phyloP scores from a whole-genome alignment of 2,888 invertebrate species.

The Caprella mutica region DNA sequence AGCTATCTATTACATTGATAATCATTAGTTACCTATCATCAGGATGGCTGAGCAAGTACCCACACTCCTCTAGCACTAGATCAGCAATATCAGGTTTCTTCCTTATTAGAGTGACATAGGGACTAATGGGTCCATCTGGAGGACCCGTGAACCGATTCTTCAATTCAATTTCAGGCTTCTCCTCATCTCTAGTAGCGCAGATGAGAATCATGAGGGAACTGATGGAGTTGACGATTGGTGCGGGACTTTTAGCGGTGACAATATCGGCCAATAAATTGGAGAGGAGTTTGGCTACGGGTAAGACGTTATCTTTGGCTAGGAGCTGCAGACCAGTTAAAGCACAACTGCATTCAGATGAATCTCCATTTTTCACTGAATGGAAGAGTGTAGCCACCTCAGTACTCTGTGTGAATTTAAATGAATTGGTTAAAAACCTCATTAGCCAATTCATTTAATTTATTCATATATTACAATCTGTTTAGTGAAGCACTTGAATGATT shows the following conservation, averaged over 20 bases:
- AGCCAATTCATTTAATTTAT: too few species aligned
- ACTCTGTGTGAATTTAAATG: not conserved
- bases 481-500: too few species aligned
- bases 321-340: not conserved
- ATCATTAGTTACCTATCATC: slow-evolving; percentile 17
- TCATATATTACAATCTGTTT: too few species aligned
- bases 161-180: not conserved
- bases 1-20: too few species aligned
- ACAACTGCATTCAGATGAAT: not conserved
- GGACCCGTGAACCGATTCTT: slow-evolving; percentile 25
- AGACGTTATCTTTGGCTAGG: not conserved
- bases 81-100: slow-evolving; percentile 22
- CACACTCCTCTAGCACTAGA: slow-evolving; percentile 22
- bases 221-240: not conserved
- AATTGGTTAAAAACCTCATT: not conserved
- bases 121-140: slow-evolving; percentile 23
- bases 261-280: slow-evolving; percentile 8
- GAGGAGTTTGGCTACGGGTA: not conserved
- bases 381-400: not conserved
- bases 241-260: not conserved
- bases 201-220: slow-evolving; percentile 3
- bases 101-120: slow-evolving; percentile 21
- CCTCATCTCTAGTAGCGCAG: not conserved
- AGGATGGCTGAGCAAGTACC: slow-evolving; percentile 20
- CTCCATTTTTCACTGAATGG: not conserved